Evolutionary conservation across 2,113 vertebrate species (phyloP), one percentile per base, ranked within the genome.

Genomic region (Mugil cephalus): DNA sequence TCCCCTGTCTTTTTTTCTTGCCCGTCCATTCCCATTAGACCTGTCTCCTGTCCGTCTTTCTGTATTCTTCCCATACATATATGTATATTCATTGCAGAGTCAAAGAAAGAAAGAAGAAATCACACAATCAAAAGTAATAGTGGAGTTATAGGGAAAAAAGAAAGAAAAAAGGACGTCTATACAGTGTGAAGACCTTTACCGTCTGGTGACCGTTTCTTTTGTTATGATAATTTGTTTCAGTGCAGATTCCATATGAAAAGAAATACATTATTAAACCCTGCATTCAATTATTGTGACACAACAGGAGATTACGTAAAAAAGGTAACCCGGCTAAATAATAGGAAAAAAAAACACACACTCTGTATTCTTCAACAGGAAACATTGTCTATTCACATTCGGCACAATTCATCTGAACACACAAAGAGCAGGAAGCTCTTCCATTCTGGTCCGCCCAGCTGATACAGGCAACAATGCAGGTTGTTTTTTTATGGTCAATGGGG

Each of bases 251-350:
- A 61, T 66, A 56, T 55, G 55, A 64, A 75, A 65, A 77, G 59
- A 18, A 52, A 6, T 30, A 50, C 75, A 66, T 83, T 65, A 83
- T 83, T 80, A 74, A 68, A 75, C 45, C 60, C 36, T 54, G 66
- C 64, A 76, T 88, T 69, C 69, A 80, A 76, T 88, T 84, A 80
- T 75, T 80, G 46, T 73, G 62, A 66, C 73, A 74, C 47, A 70
- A 74, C 56, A 74, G 47, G 56, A 80, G 78, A 88, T 90, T 79
- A 76, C 42, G 15, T 73, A 43, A 65, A 86, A n/a, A 78, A 78
- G 69, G 79, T 75, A 58, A 62, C 69, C 80, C 77, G n/a, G 68
- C 68, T 85, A 82, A 87, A 87, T 88, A 88, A 84, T 85, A 60
- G 5, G 2, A 30, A 30, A 3, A 30, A 30, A 30, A 80, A 55